Base-by-base conservation (phyloP, 1,140 invertebrate genomes). In the Onthophagus taurus region DNA sequence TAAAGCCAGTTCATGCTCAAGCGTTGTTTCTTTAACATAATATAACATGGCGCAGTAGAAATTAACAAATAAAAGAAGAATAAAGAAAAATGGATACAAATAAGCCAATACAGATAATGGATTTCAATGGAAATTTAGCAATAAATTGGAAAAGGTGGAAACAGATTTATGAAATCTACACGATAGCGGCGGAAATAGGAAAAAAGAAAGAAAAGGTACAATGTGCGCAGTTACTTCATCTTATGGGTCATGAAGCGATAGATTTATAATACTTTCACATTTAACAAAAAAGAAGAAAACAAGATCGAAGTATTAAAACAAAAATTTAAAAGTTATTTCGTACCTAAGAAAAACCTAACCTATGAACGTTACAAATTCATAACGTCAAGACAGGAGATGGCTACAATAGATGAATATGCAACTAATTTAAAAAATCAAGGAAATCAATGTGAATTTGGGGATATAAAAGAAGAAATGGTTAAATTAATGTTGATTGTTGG, bases 231-330 rank as follows among this genome's bases (percentile, higher is more conserved):
- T 31, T 60, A 4, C 45, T 62, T n/a, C 49, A 56, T 42, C 24
- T 54, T 1, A 50, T 61, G 12, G 59, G 56, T 16, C 52, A 64
- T 12, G 54, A 61, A 42, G 54, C 49, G 2, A 35, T 61, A 57
- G 24, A 57, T 58, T 24, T 64, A 43, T 33, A 50, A 60, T 41
- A 60, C 59, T 1, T 60, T 64, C 42, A 29, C 23, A 26, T 43
- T 62, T 29, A 8, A 36, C n/a, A n/a, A 44, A 36, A 21, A 2
- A 1, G 31, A 44, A 29, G 17, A 44, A 12, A 29, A 44, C 18
- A 29, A 36, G 26, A 44, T 26, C 4, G 26, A 13, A 17, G n/a
- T 30, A n/a, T 21, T 36, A 19, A 36, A 44, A 16, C 2, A 35
- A 13, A 37, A 35, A 44, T 44, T 44, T 30, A 8, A 34, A 19